Evolutionary conservation across 2,888 invertebrate genomes (phyloP), one percentile per base, ranked within the genome.

Genomic region (Eupithecia pulchellata): DNA sequence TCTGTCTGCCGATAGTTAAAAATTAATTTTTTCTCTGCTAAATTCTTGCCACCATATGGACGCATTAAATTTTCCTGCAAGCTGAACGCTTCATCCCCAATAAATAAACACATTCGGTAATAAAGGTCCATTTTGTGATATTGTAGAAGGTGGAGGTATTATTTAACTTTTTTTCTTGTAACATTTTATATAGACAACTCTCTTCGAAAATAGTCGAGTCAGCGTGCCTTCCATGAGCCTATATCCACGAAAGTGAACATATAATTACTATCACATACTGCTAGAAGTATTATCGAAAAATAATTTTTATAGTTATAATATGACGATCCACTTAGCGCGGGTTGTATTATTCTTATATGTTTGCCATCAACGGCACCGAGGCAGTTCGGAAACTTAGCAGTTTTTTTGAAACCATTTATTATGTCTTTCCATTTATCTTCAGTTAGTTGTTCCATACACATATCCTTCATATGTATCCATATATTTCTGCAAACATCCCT

Each of bases 291-390:
- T 60, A 71, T 69, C 17, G 74, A 75, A 69, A 75, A 75, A 73
- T 67, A 74, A 11, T 69, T 65, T 67, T 71, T 73, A 30, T 70
- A 72, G 57, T 77, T 77, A 71, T 74, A 69, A 68, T 67, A 67
- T 32, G 25, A 34, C 30, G 67, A 67, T n/a, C 67, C 67, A 71
- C 52, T 68, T 30, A 64, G 30, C 17, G 64, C 67, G 62, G 76
- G 77, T 72, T 75, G 65, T 71, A 71, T 69, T 67, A 78, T 74
- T 71, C 76, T 69, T 61, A 75, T 79, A 68, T 79, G 80, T 73
- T 81, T 80, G 66, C 79, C 78, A 69, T 78, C 81, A 62, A 79
- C 68, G 36, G 81, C 80, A 29, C 75, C 78, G 71, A 75, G 52
- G 20, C 61, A 67, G 42, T 67, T n/a, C 30, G 66, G 66, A 67